Conservation (phyloP, 2,797 vertebrate genomes). For the Lagorchestes hirsutus region DNA sequence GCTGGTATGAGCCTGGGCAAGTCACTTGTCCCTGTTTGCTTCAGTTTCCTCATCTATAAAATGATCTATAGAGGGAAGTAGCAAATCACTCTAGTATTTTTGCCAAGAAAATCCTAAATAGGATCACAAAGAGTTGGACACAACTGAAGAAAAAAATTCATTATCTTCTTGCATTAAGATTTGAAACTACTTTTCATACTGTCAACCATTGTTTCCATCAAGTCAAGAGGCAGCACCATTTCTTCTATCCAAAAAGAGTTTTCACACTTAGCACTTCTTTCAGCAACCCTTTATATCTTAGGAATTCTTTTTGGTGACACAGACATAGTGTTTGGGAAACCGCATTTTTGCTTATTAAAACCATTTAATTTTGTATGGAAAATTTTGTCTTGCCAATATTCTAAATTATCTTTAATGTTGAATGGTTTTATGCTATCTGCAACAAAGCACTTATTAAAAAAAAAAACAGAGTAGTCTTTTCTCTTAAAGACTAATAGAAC, state of each 20-base stretch:
- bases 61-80: background rate
- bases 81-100: background rate
- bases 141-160: background rate
- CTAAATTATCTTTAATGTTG: background rate
- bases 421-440: background rate
- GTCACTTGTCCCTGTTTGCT: background rate
- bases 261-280: background rate
- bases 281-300: background rate
- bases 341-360: background rate
- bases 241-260: background rate
- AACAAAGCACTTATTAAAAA: background rate
- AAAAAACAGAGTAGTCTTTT: background rate
- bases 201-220: background rate
- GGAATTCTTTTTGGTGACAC: background rate
- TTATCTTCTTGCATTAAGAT: background rate
- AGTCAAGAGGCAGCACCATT: background rate
- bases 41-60: background rate
- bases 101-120: background rate
- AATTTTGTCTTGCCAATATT: background rate
- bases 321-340: background rate
- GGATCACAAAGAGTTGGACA: background rate
- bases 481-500: background rate
- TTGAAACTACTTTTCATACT: background rate
- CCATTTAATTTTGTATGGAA: background rate
- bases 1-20: background rate